These are phyloP conservation scores for Yponomeuta evonymella DNA, from an alignment of 2,888 invertebrate genomes.

Conservation along the genomic window DNA sequence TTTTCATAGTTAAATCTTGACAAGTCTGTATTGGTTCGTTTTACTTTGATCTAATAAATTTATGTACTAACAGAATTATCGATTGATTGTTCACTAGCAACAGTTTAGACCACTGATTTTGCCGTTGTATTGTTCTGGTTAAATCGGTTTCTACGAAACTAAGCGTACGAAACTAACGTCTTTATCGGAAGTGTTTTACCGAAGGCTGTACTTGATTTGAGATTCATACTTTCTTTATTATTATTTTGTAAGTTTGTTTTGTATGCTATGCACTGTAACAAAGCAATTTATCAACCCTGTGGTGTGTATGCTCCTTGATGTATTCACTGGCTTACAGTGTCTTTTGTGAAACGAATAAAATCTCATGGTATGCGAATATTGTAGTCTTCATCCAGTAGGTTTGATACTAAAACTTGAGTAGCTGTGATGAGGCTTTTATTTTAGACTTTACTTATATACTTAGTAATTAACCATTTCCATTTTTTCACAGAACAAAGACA, in stretches of 20 bases:
- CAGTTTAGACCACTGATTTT: background rate
- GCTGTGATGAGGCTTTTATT: conserved; percentile 60
- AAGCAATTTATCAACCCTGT: background rate
- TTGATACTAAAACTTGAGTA: conserved; percentile 58
- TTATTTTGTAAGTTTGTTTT: background rate
- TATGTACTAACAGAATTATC: too few relatives aligned
- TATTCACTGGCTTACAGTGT: too few relatives aligned
- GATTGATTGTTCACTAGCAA: too few relatives aligned
- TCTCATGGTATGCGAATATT: background rate
- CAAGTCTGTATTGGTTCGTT: too few relatives aligned
- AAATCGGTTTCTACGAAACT: background rate
- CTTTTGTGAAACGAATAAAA: too few relatives aligned
- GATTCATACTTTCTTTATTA: background rate
- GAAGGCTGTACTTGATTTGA: background rate
- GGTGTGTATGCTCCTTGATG: background rate
- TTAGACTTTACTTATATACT: conserved; percentile 18
- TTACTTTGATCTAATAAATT: too few relatives aligned
- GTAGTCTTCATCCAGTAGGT: conserved; percentile 57
- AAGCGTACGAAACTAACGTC: background rate
- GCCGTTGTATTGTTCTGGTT: background rate
- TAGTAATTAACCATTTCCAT: conserved; percentile 14
- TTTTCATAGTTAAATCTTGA: too few relatives aligned
- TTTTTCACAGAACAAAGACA: conserved; percentile 4
- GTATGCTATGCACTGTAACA: background rate
- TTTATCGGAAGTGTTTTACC: background rate